Evolutionary conservation across 2,797 vertebrate species (phyloP).

Genomic region (Pangasius sanitwongsei): DNA sequence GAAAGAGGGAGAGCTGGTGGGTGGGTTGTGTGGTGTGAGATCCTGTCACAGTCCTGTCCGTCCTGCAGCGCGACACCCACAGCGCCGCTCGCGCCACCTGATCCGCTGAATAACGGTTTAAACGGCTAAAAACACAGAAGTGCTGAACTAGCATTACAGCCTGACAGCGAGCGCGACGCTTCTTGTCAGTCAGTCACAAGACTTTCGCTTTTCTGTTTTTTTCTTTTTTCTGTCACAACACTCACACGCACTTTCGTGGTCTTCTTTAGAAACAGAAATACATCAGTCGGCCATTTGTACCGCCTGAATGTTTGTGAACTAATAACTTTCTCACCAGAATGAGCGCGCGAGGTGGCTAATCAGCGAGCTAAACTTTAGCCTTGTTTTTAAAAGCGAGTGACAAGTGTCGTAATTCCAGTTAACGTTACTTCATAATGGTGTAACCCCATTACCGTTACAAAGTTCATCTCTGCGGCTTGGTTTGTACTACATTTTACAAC

Average conservation of each 20-base stretch:
- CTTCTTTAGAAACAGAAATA: neutral
- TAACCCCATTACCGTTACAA: neutral
- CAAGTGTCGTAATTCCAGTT: neutral
- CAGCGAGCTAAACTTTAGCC: conserved; percentile 21
- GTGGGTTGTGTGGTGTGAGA: no score
- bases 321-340: neutral
- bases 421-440: neutral
- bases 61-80: neutral
- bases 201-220: neutral
- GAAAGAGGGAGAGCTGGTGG: no score
- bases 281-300: neutral
- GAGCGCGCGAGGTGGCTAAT: neutral
- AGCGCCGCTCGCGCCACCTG: neutral
- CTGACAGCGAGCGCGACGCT: neutral
- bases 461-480: neutral
- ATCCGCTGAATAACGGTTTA: conserved; percentile 8
- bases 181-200: neutral
- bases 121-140: neutral
- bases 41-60: neutral
- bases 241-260: neutral
- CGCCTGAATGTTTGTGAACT: neutral
- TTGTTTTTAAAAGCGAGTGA: neutral
- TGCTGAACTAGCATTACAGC: neutral
- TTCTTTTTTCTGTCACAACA: neutral
- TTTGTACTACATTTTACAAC: neutral